Conservation (phyloP, 2,113 vertebrate species). For the Oryzias javanicus region DNA sequence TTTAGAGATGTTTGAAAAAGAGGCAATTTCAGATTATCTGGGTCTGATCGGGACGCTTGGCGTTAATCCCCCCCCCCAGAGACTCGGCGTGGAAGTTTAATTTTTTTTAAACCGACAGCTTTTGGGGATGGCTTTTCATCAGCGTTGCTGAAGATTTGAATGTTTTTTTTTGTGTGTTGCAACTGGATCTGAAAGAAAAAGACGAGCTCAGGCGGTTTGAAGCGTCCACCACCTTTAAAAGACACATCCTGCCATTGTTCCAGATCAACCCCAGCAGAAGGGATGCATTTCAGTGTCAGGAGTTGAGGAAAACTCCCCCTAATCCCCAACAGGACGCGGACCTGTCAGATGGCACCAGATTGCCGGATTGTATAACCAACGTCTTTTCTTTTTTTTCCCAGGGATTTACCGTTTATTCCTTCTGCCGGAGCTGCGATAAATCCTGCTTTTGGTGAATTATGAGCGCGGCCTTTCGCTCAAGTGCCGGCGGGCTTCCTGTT, state of each 20-base stretch:
- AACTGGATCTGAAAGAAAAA: too few relatives aligned
- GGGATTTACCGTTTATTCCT: conserved; percentile 69
- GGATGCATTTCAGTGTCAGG: conserved; percentile 8
- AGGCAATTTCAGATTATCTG: conserved; percentile 67
- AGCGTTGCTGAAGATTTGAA: conserved; percentile 45
- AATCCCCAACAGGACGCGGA: conserved; percentile 16
- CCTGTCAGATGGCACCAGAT: conserved; percentile 57
- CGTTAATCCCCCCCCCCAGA: conserved; percentile 65
- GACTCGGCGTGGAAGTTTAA: conserved; percentile 65
- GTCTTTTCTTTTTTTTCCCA: conserved; percentile 53
- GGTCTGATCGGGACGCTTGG: conserved; percentile 54
- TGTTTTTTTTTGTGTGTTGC: conserved; percentile 13
- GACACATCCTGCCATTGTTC: conserved; percentile 59
- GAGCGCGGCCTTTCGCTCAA: conserved; percentile 72
- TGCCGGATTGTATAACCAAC: conserved; percentile 56
- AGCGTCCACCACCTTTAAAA: conserved; percentile 30
- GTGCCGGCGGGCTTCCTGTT: conserved; percentile 80
- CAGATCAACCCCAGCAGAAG: conserved; percentile 33
- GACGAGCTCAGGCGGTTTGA: conserved; percentile 13
- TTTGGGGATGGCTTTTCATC: conserved; percentile 68
- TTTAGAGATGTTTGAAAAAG: conserved; percentile 61
- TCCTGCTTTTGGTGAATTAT: conserved; percentile 72
- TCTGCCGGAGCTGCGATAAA: conserved; percentile 59
- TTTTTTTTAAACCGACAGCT: conserved; percentile 64
- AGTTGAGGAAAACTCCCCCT: not conserved